A percentile compares a stretch with the other conserved stretches of the same genome.
phyloP scores from a whole-genome alignment of 2,113 vertebrate genomes.

The Chaenogobius annularis region DNA sequence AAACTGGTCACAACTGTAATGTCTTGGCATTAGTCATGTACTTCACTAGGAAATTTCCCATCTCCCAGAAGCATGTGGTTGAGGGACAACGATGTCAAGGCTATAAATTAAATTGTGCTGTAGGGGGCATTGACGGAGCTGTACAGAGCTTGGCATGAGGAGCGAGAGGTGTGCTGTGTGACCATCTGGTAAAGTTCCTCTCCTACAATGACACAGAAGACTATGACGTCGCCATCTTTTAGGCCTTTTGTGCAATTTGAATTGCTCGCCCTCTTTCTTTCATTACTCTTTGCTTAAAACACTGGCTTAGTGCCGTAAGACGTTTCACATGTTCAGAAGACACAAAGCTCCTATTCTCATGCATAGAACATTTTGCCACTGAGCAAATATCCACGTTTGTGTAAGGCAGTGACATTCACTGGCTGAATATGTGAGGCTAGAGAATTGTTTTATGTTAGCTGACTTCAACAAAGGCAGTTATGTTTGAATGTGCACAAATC shows the following conservation, averaged over 20 bases:
- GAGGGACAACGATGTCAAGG: not conserved
- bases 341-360: slow-evolving; percentile 22
- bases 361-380: slow-evolving; percentile 8
- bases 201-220: not conserved
- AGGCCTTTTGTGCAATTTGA: not conserved
- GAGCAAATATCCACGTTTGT: slow-evolving; percentile 7
- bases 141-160: not conserved
- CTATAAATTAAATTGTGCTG: not conserved
- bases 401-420: slow-evolving; percentile 1
- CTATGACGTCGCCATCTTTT: not conserved
- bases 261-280: not conserved
- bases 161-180: not conserved
- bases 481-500: not conserved
- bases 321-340: slow-evolving; percentile 7
- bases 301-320: slow-evolving; percentile 9
- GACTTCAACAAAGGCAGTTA: not conserved
- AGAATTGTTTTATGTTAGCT: not conserved
- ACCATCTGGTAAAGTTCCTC: not conserved
- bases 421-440: not conserved
- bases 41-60: too few relatives aligned
- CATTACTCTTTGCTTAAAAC: slow-evolving; percentile 7
- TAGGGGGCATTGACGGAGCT: not conserved
- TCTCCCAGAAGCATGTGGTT: not conserved
- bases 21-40: too few relatives aligned
- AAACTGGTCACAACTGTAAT: too few relatives aligned